These are phyloP conservation scores for Myrmecobius fasciatus DNA, from an alignment of 2,113 vertebrate genomes.

Conservation along the genomic window DNA sequence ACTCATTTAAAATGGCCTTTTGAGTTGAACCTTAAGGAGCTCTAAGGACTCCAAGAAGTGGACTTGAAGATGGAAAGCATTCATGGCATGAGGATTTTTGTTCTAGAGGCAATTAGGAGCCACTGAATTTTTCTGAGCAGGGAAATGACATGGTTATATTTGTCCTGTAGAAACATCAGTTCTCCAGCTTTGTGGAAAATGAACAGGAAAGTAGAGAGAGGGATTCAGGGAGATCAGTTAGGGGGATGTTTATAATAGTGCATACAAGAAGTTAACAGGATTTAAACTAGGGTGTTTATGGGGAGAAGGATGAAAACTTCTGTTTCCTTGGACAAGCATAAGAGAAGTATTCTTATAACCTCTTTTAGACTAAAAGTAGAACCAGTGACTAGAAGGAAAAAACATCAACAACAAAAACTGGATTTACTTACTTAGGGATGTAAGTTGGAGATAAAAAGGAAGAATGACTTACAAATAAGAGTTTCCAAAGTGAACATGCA, in stretches of 20 bases:
- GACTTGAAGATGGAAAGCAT: too few relatives aligned
- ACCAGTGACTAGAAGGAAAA: not conserved
- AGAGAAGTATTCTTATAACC: not conserved
- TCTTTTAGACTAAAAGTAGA: not conserved
- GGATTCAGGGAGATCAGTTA: not conserved
- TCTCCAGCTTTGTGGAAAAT: not conserved
- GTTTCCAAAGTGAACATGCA: accelerated
- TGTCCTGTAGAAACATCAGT: not conserved
- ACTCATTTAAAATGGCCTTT: not conserved
- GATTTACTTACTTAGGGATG: not conserved
- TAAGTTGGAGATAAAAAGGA: not conserved
- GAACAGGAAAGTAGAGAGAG: not conserved
- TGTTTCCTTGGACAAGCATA: not conserved
- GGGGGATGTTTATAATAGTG: not conserved
- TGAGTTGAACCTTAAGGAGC: not conserved
- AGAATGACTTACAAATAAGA: not conserved
- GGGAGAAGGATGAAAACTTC: not conserved
- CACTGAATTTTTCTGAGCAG: not conserved
- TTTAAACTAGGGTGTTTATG: not conserved
- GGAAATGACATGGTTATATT: not conserved
- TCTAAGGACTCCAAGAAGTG: too few relatives aligned
- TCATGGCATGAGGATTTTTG: not conserved
- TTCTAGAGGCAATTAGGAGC: not conserved
- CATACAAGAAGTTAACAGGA: not conserved
- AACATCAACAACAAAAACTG: not conserved